These are phyloP conservation scores for Rapana venosa DNA, from an alignment of 2,888 invertebrate species.

Conservation along the genomic window DNA sequence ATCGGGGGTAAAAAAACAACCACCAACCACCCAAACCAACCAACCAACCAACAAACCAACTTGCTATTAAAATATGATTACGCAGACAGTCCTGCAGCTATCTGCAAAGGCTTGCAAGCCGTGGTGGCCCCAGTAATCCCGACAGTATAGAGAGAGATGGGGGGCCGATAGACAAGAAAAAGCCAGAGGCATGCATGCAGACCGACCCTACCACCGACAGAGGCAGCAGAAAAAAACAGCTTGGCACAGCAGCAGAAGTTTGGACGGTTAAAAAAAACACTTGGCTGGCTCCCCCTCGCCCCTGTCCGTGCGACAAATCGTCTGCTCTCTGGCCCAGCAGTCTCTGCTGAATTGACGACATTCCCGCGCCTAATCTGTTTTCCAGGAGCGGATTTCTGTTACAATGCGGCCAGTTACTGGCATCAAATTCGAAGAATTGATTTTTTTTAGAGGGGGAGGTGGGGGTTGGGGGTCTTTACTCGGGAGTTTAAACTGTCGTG, in stretches of 20 bases:
- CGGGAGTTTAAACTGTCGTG: background rate
- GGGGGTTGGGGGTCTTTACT: background rate
- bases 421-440: background rate
- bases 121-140: too few species aligned
- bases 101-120: too few species aligned
- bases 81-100: too few species aligned
- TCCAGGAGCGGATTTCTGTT: background rate
- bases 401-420: background rate
- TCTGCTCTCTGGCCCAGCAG: constrained; percentile 17
- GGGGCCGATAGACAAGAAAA: too few species aligned
- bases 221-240: too few species aligned
- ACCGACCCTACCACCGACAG: too few species aligned
- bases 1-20: too few species aligned
- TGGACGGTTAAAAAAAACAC: background rate
- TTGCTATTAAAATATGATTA: too few species aligned
- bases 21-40: too few species aligned
- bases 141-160: too few species aligned
- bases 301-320: background rate
- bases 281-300: background rate
- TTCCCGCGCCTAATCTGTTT: background rate
- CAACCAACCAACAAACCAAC: too few species aligned
- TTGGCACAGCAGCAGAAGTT: background rate
- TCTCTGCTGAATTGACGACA: background rate
- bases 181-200: too few species aligned
- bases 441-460: background rate